Evolutionary conservation across 2,113 vertebrate genomes (phyloP).

Genomic region (Cephalopterus ornatus): DNA sequence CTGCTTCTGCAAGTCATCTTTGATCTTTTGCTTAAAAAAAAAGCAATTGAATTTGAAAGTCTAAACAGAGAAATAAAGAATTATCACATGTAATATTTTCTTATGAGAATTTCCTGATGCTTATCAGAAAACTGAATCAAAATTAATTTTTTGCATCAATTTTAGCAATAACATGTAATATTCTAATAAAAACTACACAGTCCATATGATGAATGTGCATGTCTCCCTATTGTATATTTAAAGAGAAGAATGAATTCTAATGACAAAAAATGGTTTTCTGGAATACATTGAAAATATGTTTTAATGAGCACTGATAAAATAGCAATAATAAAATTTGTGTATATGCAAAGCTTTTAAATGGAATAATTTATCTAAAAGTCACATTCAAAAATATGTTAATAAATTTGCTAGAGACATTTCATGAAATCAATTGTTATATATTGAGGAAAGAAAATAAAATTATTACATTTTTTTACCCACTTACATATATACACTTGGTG

Average conservation of each 20-base stretch:
- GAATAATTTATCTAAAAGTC: not conserved
- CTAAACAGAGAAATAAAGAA: not conserved
- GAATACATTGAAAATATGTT: not conserved
- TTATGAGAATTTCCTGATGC: not conserved
- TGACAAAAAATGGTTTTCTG: not conserved
- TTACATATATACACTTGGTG: not conserved
- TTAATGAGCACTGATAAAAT: not conserved
- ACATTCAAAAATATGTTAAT: not conserved
- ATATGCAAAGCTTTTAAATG: not conserved
- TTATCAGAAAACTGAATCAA: not conserved
- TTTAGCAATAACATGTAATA: not conserved
- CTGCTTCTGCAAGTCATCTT: not conserved
- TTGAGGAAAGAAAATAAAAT: not conserved
- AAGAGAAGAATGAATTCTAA: not conserved
- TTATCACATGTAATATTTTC: not conserved
- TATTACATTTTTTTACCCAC: not conserved
- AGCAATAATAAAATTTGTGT: not conserved
- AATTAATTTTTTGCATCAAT: not conserved
- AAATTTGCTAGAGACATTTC: not conserved
- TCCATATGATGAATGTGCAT: not conserved
- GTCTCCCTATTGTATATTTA: not conserved
- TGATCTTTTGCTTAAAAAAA: not conserved
- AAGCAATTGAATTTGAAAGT: not conserved
- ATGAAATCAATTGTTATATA: not conserved
- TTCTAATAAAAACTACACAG: not conserved